A percentile compares a stretch with the other conserved stretches of the same genome.
Conservation (phyloP, 2,888 invertebrate genomes). For the Coronaproctus castanopsis region DNA sequence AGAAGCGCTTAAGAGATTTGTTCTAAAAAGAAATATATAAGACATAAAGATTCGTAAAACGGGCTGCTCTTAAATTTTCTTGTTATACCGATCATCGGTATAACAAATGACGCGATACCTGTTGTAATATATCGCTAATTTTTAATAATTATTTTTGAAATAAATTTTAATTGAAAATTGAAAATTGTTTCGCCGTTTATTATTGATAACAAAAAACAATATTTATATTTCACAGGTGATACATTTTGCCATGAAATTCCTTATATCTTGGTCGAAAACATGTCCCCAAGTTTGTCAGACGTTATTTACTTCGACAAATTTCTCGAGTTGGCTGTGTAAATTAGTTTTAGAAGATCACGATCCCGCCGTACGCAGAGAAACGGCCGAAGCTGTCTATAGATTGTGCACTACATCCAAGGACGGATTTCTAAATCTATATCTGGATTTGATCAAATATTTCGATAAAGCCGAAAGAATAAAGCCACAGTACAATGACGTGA, state of each 20-base stretch:
- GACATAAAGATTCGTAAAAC: too few relatives aligned
- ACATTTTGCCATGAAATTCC: slow-evolving; percentile 75
- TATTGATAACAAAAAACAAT: neutral
- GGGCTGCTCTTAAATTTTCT: too few relatives aligned
- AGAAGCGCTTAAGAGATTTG: too few relatives aligned
- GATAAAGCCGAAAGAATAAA: slow-evolving; percentile 71
- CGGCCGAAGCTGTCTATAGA: slow-evolving; percentile 77
- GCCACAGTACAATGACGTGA: slow-evolving; percentile 34
- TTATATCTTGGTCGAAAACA: slow-evolving; percentile 83
- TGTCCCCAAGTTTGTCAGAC: slow-evolving; percentile 54
- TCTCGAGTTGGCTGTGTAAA: slow-evolving; percentile 52
- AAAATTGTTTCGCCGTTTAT: neutral
- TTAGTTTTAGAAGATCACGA: slow-evolving; percentile 81
- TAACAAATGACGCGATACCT: too few relatives aligned
- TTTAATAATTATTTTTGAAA: too few relatives aligned
- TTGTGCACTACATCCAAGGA: slow-evolving; percentile 30
- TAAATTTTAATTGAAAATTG: too few relatives aligned
- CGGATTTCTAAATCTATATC: slow-evolving; percentile 42
- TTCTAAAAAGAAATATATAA: too few relatives aligned
- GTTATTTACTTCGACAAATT: slow-evolving; percentile 50
- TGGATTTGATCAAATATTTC: slow-evolving; percentile 58
- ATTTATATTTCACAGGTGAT: slow-evolving; percentile 36
- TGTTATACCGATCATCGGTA: too few relatives aligned
- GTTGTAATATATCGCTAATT: too few relatives aligned
- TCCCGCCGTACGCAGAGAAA: slow-evolving; percentile 72